A percentile compares a stretch with the other conserved stretches of the same genome.
Conservation (phyloP, 2,113 vertebrate species). For the Gopherus flavomarginatus region DNA sequence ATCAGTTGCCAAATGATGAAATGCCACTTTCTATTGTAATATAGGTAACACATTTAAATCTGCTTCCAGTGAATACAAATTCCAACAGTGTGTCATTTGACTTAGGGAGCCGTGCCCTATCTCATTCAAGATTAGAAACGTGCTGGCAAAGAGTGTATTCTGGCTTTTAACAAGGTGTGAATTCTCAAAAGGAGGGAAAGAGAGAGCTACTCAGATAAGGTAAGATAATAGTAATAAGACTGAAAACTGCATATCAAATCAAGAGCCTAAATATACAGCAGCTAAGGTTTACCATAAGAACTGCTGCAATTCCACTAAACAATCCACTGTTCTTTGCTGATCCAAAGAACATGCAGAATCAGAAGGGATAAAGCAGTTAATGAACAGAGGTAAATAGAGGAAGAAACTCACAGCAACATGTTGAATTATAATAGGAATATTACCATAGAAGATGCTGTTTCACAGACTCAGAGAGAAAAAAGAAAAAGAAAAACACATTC, state of each 20-base stretch:
- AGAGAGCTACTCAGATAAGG: slow-evolving; percentile 37
- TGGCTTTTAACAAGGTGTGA: slow-evolving; percentile 63
- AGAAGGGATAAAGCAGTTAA: slow-evolving; percentile 24
- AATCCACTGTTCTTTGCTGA: not conserved
- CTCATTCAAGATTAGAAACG: slow-evolving; percentile 65
- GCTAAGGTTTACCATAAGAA: slow-evolving; percentile 35
- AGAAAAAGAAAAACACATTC: slow-evolving; percentile 44
- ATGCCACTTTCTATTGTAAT: slow-evolving; percentile 28
- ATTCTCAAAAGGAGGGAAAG: slow-evolving; percentile 62
- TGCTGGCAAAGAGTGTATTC: slow-evolving; percentile 45
- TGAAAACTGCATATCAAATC: slow-evolving; percentile 16
- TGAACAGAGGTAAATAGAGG: slow-evolving; percentile 51
- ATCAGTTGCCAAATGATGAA: slow-evolving; percentile 53
- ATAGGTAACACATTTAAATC: slow-evolving; percentile 19
- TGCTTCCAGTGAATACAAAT: slow-evolving; percentile 17
- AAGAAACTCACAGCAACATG: slow-evolving; percentile 38
- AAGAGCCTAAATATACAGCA: slow-evolving; percentile 51
- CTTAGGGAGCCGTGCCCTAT: slow-evolving; percentile 40
- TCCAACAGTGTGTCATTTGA: not conserved
- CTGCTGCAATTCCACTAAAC: slow-evolving; percentile 50
- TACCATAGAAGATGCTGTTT: slow-evolving; percentile 66
- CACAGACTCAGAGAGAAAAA: slow-evolving; percentile 48
- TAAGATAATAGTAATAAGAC: slow-evolving; percentile 21
- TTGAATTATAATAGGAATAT: slow-evolving; percentile 66
- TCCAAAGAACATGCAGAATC: slow-evolving; percentile 36